These are phyloP conservation scores for Schizopygopsis malacanthus DNA, from an alignment of 2,797 vertebrate genomes.

Conservation along the genomic window DNA sequence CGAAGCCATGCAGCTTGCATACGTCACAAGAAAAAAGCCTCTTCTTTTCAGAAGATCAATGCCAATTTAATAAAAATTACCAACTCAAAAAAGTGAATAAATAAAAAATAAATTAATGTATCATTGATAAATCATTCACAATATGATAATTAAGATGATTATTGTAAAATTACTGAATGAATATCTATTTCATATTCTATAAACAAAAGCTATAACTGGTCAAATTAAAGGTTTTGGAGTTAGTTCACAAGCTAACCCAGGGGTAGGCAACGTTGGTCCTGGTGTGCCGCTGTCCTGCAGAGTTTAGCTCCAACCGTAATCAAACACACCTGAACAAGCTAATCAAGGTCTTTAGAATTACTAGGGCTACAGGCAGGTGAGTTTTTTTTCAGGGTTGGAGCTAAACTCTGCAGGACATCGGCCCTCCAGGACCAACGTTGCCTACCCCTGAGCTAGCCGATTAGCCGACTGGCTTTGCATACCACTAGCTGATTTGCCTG, in stretches of 20 bases:
- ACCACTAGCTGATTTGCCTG: not conserved
- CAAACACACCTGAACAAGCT: no score
- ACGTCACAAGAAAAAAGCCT: not conserved
- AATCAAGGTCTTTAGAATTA: no score
- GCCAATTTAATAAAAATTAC: not conserved
- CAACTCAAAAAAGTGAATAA: not conserved
- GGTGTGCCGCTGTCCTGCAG: no score
- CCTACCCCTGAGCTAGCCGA: not conserved
- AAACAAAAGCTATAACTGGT: not conserved
- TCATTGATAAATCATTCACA: not conserved
- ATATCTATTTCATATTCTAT: not conserved
- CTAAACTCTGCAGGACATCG: no score
- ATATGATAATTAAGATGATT: not conserved
- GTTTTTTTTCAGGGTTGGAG: no score
- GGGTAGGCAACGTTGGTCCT: no score
- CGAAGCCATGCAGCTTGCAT: not conserved
- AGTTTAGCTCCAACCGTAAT: no score
- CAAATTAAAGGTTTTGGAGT: not conserved
- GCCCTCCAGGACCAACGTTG: not conserved
- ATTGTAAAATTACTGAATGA: not conserved
- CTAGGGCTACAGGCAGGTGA: no score
- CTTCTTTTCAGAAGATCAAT: not conserved
- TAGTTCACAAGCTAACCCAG: not conserved
- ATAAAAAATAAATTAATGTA: not conserved
- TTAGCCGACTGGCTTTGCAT: not conserved